These are phyloP conservation scores for Cecropterus lyciades DNA, from an alignment of 1,140 invertebrate species.

Conservation along the genomic window DNA sequence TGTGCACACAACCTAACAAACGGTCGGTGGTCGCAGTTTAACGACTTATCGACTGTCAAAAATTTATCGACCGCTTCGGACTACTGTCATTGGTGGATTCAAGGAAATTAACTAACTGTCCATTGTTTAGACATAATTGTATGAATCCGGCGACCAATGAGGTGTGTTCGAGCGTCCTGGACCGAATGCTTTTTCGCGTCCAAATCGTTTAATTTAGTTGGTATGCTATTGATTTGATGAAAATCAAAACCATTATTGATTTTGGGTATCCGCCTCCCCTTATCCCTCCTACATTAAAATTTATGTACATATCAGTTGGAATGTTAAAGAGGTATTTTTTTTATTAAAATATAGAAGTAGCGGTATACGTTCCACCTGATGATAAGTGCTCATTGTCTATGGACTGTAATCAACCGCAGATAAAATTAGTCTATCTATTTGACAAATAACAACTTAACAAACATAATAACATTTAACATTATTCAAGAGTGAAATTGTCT, in stretches of 20 bases:
- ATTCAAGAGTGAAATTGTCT: too few species aligned
- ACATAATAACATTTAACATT: too few species aligned
- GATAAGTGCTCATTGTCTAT: too few species aligned
- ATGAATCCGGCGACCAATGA: conserved; percentile 23
- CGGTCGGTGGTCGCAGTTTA: conserved; percentile 21
- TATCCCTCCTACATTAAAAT: background rate
- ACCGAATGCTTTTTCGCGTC: conserved; percentile 23
- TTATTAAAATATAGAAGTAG: too few species aligned
- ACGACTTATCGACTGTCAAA: conserved; percentile 31
- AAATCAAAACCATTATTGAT: background rate
- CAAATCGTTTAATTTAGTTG: conserved; percentile 45
- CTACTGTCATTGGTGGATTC: conserved; percentile 38
- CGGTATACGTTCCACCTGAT: too few species aligned
- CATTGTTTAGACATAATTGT: conserved; percentile 36
- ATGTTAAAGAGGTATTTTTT: too few species aligned
- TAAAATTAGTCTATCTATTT: too few species aligned
- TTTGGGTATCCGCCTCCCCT: background rate
- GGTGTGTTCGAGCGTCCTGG: conserved; percentile 27
- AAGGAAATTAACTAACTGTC: conserved; percentile 39
- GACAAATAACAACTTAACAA: too few species aligned
- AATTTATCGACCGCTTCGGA: conserved; percentile 30
- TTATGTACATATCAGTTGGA: too few species aligned
- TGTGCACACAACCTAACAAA: conserved; percentile 10
- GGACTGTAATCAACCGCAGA: too few species aligned
- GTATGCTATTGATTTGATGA: conserved; percentile 35